Conservation (phyloP, 1,140 invertebrate species). For the Hirudo medicinalis region DNA sequence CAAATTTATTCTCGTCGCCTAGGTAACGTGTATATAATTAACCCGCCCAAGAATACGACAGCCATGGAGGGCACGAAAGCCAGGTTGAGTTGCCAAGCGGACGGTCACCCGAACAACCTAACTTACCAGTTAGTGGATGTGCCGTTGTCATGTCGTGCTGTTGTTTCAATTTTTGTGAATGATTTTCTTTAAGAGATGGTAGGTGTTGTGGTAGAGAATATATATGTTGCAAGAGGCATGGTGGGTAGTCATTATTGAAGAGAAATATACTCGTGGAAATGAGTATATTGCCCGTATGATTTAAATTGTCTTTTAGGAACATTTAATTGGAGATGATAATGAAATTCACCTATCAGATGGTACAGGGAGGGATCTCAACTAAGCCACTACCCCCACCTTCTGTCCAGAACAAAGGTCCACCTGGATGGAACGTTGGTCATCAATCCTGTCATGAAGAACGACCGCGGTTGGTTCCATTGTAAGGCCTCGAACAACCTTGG, state of each 20-base stretch:
- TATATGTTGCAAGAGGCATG: too few relatives aligned
- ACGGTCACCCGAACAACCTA: constrained; percentile 84
- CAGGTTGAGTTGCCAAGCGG: constrained; percentile 83
- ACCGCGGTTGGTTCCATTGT: constrained; percentile 85
- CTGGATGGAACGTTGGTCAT: constrained; percentile 32
- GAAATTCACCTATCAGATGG: neutral
- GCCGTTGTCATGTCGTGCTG: neutral
- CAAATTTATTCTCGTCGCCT: constrained; percentile 14
- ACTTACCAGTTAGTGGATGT: constrained; percentile 64
- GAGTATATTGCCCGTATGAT: too few relatives aligned
- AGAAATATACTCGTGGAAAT: too few relatives aligned
- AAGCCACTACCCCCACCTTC: neutral
- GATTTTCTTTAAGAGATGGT: too few relatives aligned
- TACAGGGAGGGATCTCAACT: constrained; percentile 2
- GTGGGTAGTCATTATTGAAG: too few relatives aligned
- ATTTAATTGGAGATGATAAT: too few relatives aligned
- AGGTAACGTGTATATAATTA: constrained; percentile 72
- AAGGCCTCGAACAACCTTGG: constrained; percentile 92
- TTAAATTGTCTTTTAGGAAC: too few relatives aligned
- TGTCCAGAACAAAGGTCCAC: constrained; percentile 51
- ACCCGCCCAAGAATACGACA: constrained; percentile 83
- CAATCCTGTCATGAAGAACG: constrained; percentile 39
- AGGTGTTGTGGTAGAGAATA: too few relatives aligned
- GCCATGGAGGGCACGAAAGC: constrained; percentile 83
- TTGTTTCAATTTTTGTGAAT: too few relatives aligned